Evolutionary conservation across 1,140 invertebrate species (phyloP).

Genomic region (Sycophila sp.): DNA sequence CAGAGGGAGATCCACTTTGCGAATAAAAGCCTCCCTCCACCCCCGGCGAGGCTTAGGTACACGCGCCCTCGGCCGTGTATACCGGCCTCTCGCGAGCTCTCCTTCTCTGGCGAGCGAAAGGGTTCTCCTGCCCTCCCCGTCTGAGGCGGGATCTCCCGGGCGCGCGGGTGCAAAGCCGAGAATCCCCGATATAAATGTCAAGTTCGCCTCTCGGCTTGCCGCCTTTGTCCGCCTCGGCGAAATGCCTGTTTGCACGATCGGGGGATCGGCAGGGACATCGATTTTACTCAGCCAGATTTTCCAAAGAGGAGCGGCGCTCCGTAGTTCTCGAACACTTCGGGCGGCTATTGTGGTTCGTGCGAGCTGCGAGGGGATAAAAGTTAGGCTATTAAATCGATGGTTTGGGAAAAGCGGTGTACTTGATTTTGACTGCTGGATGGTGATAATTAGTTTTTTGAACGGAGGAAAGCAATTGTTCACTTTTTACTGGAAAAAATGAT

Average conservation of each 20-base stretch:
- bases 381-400: too few relatives aligned
- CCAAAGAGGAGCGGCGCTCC: too few relatives aligned
- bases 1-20: conserved; percentile 14
- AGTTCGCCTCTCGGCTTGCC: conserved; percentile 61
- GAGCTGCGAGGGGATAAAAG: too few relatives aligned
- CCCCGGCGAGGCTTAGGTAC: background rate
- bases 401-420: too few relatives aligned
- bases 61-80: background rate
- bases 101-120: background rate
- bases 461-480: too few relatives aligned
- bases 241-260: conserved; percentile 52
- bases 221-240: conserved; percentile 47
- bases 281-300: too few relatives aligned
- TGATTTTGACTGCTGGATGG: too few relatives aligned
- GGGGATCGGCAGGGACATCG: too few relatives aligned
- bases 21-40: conserved; percentile 1
- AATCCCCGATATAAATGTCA: conserved; percentile 66
- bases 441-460: too few relatives aligned
- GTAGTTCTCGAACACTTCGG: too few relatives aligned
- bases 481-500: too few relatives aligned
- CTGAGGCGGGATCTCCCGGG: conserved; percentile 53
- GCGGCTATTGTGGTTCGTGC: too few relatives aligned
- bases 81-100: conserved; percentile 11
- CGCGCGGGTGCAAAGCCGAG: conserved; percentile 63
- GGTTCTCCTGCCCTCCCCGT: conserved; percentile 19